A percentile compares a stretch with the other conserved stretches of the same genome.
Conservation (phyloP, 1,140 invertebrate genomes). For the Calycopis cecrops region DNA sequence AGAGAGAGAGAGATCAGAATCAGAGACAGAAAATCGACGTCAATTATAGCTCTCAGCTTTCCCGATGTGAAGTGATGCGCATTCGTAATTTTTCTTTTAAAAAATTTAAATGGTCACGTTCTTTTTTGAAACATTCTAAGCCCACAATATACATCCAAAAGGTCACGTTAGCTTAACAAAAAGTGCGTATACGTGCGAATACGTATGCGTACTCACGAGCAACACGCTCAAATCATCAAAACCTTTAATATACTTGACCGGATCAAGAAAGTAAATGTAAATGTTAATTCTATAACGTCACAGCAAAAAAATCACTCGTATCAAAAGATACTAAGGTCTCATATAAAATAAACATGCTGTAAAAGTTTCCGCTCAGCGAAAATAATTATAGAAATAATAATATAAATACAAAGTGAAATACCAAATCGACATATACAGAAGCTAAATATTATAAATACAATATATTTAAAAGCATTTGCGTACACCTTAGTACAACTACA, state of each 20-base stretch:
- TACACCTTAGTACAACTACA: no score
- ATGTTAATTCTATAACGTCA: slow-evolving; percentile 44
- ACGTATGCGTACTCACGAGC: no score
- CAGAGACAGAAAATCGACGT: slow-evolving; percentile 6
- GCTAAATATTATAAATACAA: no score
- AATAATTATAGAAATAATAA: slow-evolving; percentile 26
- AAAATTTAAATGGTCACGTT: no score
- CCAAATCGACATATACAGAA: no score
- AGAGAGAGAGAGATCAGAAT: slow-evolving; percentile 20
- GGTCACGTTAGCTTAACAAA: no score
- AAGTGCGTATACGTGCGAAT: no score
- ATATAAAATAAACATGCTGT: slow-evolving; percentile 42
- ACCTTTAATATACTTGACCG: slow-evolving; percentile 18
- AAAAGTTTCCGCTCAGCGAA: slow-evolving; percentile 53
- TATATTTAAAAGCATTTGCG: no score
- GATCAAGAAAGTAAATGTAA: slow-evolving; percentile 15
- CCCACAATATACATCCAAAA: no score
- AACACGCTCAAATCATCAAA: slow-evolving; percentile 10
- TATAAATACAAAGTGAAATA: slow-evolving; percentile 44
- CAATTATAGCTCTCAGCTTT: not conserved
- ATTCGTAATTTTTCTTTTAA: no score
- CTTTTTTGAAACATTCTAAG: no score
- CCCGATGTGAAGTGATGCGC: no score
- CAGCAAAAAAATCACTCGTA: slow-evolving; percentile 69
- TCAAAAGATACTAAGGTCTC: slow-evolving; percentile 50